Percentiles rank a stretch among this genome's conserved stretches.
These are phyloP conservation scores for Gorsachius goisagi DNA, from an alignment of 2,113 vertebrate genomes.

Conservation along the genomic window DNA sequence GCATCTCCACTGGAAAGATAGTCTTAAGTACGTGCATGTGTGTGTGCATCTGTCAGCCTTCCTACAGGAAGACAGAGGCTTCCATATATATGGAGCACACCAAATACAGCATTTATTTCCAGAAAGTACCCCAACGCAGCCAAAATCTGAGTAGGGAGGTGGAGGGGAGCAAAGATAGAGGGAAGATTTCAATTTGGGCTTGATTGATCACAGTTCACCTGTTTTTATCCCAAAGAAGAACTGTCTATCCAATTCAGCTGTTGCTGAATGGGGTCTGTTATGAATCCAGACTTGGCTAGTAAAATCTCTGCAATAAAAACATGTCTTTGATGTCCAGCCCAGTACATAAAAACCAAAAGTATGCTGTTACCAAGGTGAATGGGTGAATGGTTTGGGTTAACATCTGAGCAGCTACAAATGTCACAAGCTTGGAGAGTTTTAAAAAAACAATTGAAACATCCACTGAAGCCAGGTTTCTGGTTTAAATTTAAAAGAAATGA, in stretches of 20 bases:
- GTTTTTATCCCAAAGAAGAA: neutral
- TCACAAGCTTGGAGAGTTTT: conserved; percentile 47
- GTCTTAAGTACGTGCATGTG: neutral
- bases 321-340: conserved; percentile 69
- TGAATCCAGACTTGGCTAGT: conserved; percentile 49
- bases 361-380: conserved; percentile 68
- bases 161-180: neutral
- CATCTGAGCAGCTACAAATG: conserved; percentile 54
- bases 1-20: neutral
- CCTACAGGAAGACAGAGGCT: neutral
- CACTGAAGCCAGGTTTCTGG: conserved; percentile 57
- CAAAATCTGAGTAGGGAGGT: neutral
- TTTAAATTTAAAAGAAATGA: conserved; percentile 64
- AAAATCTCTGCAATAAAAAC: conserved; percentile 57
- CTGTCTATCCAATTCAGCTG: neutral
- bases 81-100: neutral
- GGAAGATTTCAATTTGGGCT: neutral
- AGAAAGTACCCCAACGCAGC: neutral
- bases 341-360: conserved; percentile 67
- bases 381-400: conserved; percentile 65
- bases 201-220: conserved; percentile 35
- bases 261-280: neutral
- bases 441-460: conserved; percentile 34
- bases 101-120: neutral
- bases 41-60: neutral